Conservation (phyloP, 2,888 invertebrate genomes). For the Troilus luridus region DNA sequence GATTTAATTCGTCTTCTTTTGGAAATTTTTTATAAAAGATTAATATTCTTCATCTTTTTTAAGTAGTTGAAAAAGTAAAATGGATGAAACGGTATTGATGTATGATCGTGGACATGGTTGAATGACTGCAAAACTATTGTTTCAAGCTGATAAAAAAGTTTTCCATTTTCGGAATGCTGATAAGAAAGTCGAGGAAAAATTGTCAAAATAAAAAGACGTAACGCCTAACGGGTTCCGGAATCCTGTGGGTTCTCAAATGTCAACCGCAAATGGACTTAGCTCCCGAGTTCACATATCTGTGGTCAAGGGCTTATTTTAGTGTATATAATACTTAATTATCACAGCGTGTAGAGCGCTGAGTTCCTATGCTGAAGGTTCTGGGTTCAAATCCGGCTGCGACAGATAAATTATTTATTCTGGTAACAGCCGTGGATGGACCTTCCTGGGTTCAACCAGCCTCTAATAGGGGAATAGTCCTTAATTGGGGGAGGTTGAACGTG, state of each 20-base stretch:
- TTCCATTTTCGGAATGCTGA: background rate
- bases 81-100: background rate
- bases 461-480: no score
- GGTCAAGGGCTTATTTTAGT: background rate
- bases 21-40: no score
- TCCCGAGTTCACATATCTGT: background rate
- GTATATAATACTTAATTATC: background rate
- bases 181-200: background rate
- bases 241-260: background rate
- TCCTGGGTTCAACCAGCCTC: no score
- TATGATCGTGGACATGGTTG: background rate
- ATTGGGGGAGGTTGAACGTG: no score
- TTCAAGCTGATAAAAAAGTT: background rate
- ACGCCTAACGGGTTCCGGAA: background rate
- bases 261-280: background rate
- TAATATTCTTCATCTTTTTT: background rate
- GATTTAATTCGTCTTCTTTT: no score
- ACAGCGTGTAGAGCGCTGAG: no score
- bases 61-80: background rate
- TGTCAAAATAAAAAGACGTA: background rate
- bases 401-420: no score
- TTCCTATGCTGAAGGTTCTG: no score
- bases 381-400: no score
- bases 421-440: no score
- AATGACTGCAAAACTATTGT: background rate